Base-by-base conservation (phyloP, 2,888 invertebrate genomes). In the Hermodice carunculata region DNA sequence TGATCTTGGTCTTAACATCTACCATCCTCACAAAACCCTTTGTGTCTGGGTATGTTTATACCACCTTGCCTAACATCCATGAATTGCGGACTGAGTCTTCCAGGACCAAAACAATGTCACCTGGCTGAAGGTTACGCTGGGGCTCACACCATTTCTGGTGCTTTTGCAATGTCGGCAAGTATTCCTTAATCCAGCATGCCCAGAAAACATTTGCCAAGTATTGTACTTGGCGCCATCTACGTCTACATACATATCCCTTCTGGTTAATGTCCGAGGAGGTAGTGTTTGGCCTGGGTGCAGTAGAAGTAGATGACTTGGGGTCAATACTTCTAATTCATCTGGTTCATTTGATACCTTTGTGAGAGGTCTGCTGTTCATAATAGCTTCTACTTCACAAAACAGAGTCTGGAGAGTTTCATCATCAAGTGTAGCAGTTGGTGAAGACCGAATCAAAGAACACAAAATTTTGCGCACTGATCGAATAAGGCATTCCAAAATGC, bases 401-500 rank as follows among this genome's bases (percentile, higher is more conserved):
- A 71, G 42, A 2, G 67, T 71, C 2, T 42, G 44, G 11, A 71
- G 32, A n/a, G 43, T 40, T 43, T 70, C 71, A 62, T 67, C 69
- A 60, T 65, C 65, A 17, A 70, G 22, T 11, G n/a, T 34, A 24
- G 59, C 22, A 2, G 28, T 24, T 28, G 67, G 67, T 19, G 59
- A 40, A 17, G 40, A 44, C 14, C n/a, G n/a, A n/a, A 70, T 4
- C 1, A 71, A 11, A 17, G 52, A 46, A 53, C 51, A 56, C 28
- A 66, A n/a, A 14, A 71, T 49, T 19, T 53, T 56, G n/a, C 70
- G 42, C 1, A 62, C 56, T 19, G 58, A 52, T 34, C 70, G 26
- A 28, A 71, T 71, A 22, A 63, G 34, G 34, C 73, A 32, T 61
- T 73, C 69, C 67, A 69, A 73, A 8, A 69, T 52, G 22, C 73